Percentiles rank a stretch among this genome's conserved stretches.
Conservation (phyloP, 2,797 vertebrate genomes). For the Hemibagrus guttatus region DNA sequence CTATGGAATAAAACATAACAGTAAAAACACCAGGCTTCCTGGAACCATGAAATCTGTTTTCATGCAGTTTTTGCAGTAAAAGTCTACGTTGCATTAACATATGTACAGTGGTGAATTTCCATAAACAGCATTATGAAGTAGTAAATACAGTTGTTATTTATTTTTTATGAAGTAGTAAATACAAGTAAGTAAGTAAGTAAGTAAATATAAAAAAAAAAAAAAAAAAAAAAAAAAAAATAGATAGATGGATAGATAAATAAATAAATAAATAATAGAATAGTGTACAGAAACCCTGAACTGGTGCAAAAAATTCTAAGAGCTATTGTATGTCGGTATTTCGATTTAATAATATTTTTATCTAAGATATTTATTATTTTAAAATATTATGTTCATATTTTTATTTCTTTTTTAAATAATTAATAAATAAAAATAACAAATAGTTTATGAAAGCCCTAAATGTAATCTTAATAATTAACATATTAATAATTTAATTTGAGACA, state of each 20-base stretch:
- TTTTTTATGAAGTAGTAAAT: conserved; percentile 1
- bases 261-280: background rate
- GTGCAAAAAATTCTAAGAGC: too few relatives aligned
- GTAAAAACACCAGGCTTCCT: background rate
- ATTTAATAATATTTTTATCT: too few relatives aligned
- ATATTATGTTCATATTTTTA: background rate
- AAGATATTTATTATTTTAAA: background rate
- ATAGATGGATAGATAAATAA: too few relatives aligned
- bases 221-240: too few relatives aligned
- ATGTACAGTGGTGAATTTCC: background rate
- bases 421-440: background rate
- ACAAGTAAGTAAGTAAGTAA: background rate
- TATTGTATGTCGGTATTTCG: too few relatives aligned
- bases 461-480: background rate
- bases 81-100: background rate
- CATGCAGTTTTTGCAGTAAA: background rate
- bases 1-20: background rate
- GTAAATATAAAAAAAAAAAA: too few relatives aligned
- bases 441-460: background rate
- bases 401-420: background rate
- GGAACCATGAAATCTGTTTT: background rate
- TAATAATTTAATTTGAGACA: background rate
- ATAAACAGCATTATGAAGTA: background rate
- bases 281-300: too few relatives aligned
- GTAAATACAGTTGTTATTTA: background rate